phyloP scores from a whole-genome alignment of 2,113 vertebrate genomes.

The Acrocephalus arundinaceus region DNA sequence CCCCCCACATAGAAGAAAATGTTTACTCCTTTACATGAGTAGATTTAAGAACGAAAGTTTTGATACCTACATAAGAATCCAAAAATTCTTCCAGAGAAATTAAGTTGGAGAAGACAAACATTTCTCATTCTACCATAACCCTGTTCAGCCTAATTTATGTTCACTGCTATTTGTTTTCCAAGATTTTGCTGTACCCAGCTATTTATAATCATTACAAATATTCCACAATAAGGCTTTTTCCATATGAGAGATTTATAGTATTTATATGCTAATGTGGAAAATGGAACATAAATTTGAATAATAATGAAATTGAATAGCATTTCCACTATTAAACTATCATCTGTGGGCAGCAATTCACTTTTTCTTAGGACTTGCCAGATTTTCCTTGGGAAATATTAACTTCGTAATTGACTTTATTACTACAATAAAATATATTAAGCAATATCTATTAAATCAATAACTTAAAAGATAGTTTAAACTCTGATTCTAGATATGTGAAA shows the following conservation, averaged over 20 bases:
- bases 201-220: background rate
- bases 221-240: background rate
- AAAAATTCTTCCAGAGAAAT: background rate
- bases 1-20: background rate
- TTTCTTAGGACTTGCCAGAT: background rate
- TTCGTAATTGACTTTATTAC: background rate
- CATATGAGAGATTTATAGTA: background rate
- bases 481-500: background rate
- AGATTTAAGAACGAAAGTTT: background rate
- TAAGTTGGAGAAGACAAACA: background rate
- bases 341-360: background rate
- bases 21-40: background rate
- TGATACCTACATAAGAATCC: background rate
- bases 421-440: background rate
- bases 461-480: background rate
- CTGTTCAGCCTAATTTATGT: background rate
- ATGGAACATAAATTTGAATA: background rate
- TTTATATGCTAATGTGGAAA: background rate
- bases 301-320: background rate
- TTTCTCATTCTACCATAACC: background rate
- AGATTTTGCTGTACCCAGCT: background rate
- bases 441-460: background rate
- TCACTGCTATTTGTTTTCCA: background rate
- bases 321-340: background rate
- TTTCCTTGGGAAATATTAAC: background rate